These are phyloP conservation scores for Ceratosolen solmsi DNA, from an alignment of 1,140 invertebrate species.

Conservation along the genomic window DNA sequence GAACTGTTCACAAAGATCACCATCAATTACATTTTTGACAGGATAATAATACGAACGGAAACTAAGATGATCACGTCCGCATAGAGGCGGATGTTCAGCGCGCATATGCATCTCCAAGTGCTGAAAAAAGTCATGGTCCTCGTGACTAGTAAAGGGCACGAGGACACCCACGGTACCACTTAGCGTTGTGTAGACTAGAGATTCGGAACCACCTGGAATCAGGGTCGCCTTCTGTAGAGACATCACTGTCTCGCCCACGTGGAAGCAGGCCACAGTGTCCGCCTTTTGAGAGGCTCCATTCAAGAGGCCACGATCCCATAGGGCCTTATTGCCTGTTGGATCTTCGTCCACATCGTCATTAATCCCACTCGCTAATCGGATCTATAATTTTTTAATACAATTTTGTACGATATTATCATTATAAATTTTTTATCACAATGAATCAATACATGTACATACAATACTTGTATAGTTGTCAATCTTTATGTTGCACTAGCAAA, in stretches of 20 bases:
- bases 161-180: slow-evolving; percentile 96
- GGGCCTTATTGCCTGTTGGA: slow-evolving; percentile 97
- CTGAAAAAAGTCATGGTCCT: slow-evolving; percentile 99
- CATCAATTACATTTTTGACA: slow-evolving; percentile 98
- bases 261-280: slow-evolving; percentile 92
- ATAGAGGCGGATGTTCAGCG: slow-evolving; percentile 95
- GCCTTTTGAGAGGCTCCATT: slow-evolving; percentile 99
- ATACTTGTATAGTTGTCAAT: too few relatives aligned
- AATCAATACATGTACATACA: too few relatives aligned
- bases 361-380: slow-evolving; percentile 89
- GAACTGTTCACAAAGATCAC: slow-evolving; percentile 99
- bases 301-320: slow-evolving; percentile 97
- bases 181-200: slow-evolving; percentile 95
- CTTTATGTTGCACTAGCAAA: too few relatives aligned
- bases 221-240: slow-evolving; percentile 95
- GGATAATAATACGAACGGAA: slow-evolving; percentile 98
- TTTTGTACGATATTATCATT: too few relatives aligned
- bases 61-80: slow-evolving; percentile 97
- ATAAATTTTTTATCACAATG: too few relatives aligned
- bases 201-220: slow-evolving; percentile 97
- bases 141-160: slow-evolving; percentile 97
- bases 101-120: slow-evolving; percentile 99
- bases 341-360: slow-evolving; percentile 99
- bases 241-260: slow-evolving; percentile 95
- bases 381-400: slow-evolving; percentile 73